Percentiles rank a stretch among this genome's conserved stretches.
Conservation (phyloP, 2,797 vertebrate genomes). For the Coccyzus lansbergi region DNA sequence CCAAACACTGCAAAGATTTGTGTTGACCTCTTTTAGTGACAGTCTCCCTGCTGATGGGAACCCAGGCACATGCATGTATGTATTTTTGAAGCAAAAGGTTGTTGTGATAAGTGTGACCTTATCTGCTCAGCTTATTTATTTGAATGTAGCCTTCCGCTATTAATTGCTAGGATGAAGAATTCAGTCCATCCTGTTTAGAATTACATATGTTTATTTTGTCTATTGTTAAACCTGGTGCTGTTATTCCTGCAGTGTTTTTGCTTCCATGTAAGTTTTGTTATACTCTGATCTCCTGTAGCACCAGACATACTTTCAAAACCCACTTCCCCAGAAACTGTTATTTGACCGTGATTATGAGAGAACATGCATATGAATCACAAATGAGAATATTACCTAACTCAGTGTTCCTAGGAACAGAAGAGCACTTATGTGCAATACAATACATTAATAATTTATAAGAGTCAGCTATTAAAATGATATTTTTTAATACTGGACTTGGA, state of each 20-base stretch:
- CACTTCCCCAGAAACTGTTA: slow-evolving; percentile 12
- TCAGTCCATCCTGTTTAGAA: slow-evolving; percentile 26
- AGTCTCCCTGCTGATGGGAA: not conserved
- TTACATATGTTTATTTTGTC: slow-evolving; percentile 4
- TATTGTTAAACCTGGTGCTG: not conserved
- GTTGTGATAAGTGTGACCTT: not conserved
- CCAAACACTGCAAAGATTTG: not conserved
- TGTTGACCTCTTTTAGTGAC: not conserved
- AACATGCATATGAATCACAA: slow-evolving; percentile 34
- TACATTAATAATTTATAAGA: slow-evolving; percentile 51
- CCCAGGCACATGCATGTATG: not conserved
- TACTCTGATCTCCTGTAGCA: slow-evolving; percentile 26
- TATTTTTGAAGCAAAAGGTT: not conserved
- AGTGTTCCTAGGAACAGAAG: slow-evolving; percentile 50
- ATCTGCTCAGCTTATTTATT: slow-evolving; percentile 14
- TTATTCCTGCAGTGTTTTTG: slow-evolving; percentile 4
- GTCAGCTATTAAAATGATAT: slow-evolving; percentile 7
- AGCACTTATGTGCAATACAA: slow-evolving; percentile 28
- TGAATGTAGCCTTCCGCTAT: not conserved
- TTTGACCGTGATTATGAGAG: slow-evolving; percentile 60
- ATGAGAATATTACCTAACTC: slow-evolving; percentile 38
- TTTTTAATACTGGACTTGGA: not conserved
- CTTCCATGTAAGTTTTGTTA: slow-evolving; percentile 47
- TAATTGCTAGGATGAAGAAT: not conserved
- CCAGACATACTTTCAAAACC: slow-evolving; percentile 35